Evolutionary conservation across 2,888 invertebrate genomes (phyloP), one percentile per base, ranked within the genome.

Genomic region (Diarsia dahlii): DNA sequence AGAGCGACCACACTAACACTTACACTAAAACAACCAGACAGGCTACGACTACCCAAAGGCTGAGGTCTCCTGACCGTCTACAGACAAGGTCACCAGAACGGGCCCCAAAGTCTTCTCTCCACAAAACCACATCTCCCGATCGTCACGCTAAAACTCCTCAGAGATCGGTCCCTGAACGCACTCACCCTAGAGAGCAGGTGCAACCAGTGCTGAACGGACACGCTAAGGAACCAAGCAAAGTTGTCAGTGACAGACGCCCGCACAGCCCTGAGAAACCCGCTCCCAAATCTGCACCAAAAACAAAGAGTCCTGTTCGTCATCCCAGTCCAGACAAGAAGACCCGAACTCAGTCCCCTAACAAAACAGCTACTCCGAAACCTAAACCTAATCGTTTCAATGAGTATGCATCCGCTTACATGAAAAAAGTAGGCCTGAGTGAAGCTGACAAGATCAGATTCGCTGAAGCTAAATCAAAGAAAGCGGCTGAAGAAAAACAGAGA

Each of bases 341-440:
- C 3, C 90, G 95, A 66, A 92, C 93, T n/a, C 82, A 87, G 2
- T 95, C 96, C n/a, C 96, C 96, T 0, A 93, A 81, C 63, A 96
- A 96, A 87, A 72, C 68, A 12, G 74, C 89, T 1, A 79, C 92
- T 71, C 87, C 92, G 2, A 96, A 95, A 90, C 83, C 93, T 10
- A 96, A 95, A 89, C 84, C 92, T 0, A 95, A 94, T 77, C 95
- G 95, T 60, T 96, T 96, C 72, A 95, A 92, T 73, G 96, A 97
- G 80, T 96, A 96, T 63, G 96, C 96, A 10, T 92, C 95, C 10
- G 97, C 97, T 58, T 96, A 97, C 76, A 95, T 97, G 94, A 97
- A 95, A 77, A 96, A 95, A 87, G 94, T 96, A 2, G 95, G 96
- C 3, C 86, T 95, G 2, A 94, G 92, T 75, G 95, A 95, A 50